phyloP scores from a whole-genome alignment of 2,797 vertebrate genomes.

The Muraenolepis orangiensis region DNA sequence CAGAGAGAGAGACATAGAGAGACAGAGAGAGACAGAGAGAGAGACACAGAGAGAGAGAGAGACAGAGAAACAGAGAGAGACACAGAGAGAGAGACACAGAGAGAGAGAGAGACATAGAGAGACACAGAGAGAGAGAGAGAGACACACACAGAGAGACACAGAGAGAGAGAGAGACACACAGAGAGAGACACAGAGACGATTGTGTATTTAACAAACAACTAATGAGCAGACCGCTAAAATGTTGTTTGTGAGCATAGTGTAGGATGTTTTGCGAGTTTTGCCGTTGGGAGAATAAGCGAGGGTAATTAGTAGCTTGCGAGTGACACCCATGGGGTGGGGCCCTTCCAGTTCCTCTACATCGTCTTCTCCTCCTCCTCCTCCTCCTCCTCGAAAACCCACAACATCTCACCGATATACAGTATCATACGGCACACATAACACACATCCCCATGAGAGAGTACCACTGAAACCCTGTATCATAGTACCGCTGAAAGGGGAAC shows the following conservation, averaged over 20 bases:
- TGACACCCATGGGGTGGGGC: not conserved
- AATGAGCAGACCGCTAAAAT: not conserved
- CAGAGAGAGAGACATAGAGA: too few relatives aligned
- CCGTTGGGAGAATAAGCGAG: not conserved
- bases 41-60: not conserved
- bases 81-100: too few relatives aligned
- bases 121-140: too few relatives aligned
- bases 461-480: not conserved
- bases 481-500: not conserved
- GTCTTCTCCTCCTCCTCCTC: not conserved
- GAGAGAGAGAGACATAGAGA: too few relatives aligned
- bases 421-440: not conserved
- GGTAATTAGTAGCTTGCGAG: not conserved
- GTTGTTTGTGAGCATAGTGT: not conserved
- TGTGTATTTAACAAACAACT: not conserved
- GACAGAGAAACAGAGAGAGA: too few relatives aligned
- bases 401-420: not conserved
- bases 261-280: not conserved
- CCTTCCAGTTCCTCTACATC: not conserved
- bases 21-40: too few relatives aligned
- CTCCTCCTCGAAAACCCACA: not conserved
- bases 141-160: too few relatives aligned
- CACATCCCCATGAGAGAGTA: not conserved
- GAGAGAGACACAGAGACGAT: not conserved
- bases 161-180: not conserved